Base-by-base conservation (phyloP, 2,113 vertebrate genomes). In the Hoplias malabaricus region DNA sequence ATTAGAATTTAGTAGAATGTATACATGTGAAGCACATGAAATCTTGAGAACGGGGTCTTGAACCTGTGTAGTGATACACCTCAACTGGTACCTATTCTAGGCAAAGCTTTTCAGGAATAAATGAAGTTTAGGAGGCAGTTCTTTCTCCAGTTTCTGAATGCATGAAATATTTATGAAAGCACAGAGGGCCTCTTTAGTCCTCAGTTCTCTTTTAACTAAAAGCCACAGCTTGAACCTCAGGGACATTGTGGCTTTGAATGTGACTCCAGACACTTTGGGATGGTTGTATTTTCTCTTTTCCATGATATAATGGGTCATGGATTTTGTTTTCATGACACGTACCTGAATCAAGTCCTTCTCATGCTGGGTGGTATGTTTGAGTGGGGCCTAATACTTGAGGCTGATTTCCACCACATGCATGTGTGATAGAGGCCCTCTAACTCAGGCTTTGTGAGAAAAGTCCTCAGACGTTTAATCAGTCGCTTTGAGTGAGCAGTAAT, bases 401-500 rank as follows among this genome's bases (percentile, higher is more conserved):
- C 40, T 50, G 76, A 68, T 68, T 68, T 50, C 56, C 29, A n/a
- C 59, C 76, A 75, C 21, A 42, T 70, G 72, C 56, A 31, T 76
- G 56, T 75, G 50, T 80, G 42, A 72, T 50, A 48, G 34, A 25
- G 34, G 21, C n/a, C 68, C 46, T 72, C 68, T 56, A 13, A 31
- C 27, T 62, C 27, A 53, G 68, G 61, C 38, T 76, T 79, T 69
- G 61, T 83, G 46, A 76, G 67, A 66, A 77, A 83, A 80, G 50
- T 57, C 66, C n/a, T 21, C 34, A 75, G 75, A 69, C 82, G 23
- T 80, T 83, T 80, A 80, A 80, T 80, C 78, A 83, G 33, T 77
- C 54, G 54, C 42, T 76, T 77, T 61, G 63, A 80, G 43, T n/a
- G 48, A 83, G 75, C 68, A 73, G 54, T 82, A 84, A 84, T 83